Evolutionary conservation across 2,797 vertebrate genomes (phyloP).

Genomic region (Coranthus polyacanthus): DNA sequence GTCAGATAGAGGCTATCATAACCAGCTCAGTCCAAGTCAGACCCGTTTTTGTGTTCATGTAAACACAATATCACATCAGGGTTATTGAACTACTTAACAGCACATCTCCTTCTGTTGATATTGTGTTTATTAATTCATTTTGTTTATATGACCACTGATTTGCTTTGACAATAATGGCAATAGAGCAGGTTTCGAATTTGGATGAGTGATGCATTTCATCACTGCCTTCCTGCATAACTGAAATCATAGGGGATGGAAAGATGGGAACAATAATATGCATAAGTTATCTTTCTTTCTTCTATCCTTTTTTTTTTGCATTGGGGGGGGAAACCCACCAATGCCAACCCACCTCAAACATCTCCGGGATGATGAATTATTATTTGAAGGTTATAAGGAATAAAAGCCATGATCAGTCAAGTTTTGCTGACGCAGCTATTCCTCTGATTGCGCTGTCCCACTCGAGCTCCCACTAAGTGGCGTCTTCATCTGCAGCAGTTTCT

Average conservation of each 20-base stretch:
- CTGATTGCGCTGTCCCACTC: constrained; percentile 44
- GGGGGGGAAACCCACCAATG: too few relatives aligned
- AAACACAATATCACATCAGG: constrained; percentile 39
- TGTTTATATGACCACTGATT: background rate
- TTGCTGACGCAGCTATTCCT: constrained; percentile 62
- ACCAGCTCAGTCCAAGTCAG: constrained; percentile 30
- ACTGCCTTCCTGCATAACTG: too few relatives aligned
- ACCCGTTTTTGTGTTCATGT: constrained; percentile 46
- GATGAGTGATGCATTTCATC: too few relatives aligned
- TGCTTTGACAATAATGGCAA: background rate
- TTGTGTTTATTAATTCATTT: constrained; percentile 4
- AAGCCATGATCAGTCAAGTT: background rate
- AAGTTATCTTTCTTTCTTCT: too few relatives aligned
- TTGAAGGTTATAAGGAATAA: constrained; percentile 6
- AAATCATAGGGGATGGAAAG: too few relatives aligned
- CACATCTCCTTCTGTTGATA: constrained; percentile 17
- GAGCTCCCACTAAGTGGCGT: constrained; percentile 43
- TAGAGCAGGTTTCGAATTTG: too few relatives aligned
- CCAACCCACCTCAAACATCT: constrained; percentile 47
- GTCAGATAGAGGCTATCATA: constrained; percentile 19
- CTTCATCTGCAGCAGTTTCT: constrained; percentile 68
- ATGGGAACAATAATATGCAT: too few relatives aligned
- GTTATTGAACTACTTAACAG: constrained; percentile 37
- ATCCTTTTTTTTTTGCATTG: too few relatives aligned
- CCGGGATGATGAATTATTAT: constrained; percentile 6